Percentiles rank a stretch among this genome's conserved stretches.
These are phyloP conservation scores for Ciconia nigra DNA, from an alignment of 2,797 vertebrate species.

Conservation along the genomic window DNA sequence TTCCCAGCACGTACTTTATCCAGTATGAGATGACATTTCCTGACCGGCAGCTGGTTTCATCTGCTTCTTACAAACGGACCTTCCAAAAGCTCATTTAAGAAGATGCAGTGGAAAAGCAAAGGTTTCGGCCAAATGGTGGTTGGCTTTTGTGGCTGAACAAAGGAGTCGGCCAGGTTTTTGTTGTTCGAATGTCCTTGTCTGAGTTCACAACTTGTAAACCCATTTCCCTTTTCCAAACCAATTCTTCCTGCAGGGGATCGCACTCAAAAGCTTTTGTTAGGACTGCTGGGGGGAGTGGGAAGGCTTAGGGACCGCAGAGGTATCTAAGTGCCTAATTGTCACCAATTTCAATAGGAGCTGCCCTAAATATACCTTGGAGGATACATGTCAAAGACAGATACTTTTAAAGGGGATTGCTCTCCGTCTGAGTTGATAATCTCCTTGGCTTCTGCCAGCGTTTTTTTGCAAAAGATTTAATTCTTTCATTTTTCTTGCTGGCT, in stretches of 20 bases:
- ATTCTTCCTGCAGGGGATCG: neutral
- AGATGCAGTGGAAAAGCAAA: neutral
- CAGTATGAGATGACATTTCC: neutral
- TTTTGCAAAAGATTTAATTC: neutral
- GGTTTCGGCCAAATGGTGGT: conserved; percentile 5
- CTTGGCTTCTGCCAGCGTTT: neutral
- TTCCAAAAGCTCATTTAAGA: neutral
- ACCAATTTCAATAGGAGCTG: neutral
- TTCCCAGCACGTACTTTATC: neutral
- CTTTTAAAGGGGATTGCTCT: neutral
- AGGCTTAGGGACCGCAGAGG: neutral
- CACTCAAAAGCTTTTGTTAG: neutral
- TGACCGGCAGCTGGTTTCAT: neutral
- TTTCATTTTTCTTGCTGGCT: neutral
- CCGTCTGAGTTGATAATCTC: neutral
- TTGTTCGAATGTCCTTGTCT: neutral
- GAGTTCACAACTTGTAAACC: conserved; percentile 35
- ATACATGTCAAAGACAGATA: neutral
- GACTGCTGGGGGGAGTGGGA: neutral
- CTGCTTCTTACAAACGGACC: neutral
- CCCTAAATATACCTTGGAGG: neutral
- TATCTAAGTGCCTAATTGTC: conserved; percentile 11
- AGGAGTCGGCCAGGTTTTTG: neutral
- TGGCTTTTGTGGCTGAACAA: conserved; percentile 42
- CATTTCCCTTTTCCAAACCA: conserved; percentile 14